These are phyloP conservation scores for Molorchus minor DNA, from an alignment of 2,888 invertebrate species.

Conservation along the genomic window DNA sequence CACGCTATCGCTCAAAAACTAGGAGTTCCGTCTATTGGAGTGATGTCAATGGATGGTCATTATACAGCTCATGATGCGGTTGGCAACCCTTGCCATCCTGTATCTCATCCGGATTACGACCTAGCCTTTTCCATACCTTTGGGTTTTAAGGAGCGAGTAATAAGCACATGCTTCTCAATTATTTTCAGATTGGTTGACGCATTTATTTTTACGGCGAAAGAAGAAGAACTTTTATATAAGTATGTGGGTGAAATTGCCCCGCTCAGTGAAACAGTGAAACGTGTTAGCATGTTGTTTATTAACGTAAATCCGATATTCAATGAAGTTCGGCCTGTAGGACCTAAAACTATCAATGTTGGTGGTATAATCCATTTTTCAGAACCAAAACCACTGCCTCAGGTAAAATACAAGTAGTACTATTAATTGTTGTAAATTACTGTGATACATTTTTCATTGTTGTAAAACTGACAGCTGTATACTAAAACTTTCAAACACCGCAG, in stretches of 20 bases:
- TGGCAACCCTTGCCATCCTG: slow-evolving; percentile 56
- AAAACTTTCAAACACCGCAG: too few species aligned
- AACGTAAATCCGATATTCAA: slow-evolving; percentile 55
- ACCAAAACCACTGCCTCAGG: slow-evolving; percentile 43
- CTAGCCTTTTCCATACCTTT: slow-evolving; percentile 42
- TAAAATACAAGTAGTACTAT: too few species aligned
- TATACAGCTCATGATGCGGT: slow-evolving; percentile 48
- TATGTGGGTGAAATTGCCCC: slow-evolving; percentile 40
- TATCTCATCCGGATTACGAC: slow-evolving; percentile 54
- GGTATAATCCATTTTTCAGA: slow-evolving; percentile 48
- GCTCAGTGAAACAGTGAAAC: slow-evolving; percentile 47
- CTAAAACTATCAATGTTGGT: slow-evolving; percentile 52
- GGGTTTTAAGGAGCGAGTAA: slow-evolving; percentile 49
- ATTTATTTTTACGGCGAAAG: slow-evolving; percentile 5
- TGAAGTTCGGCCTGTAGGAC: slow-evolving; percentile 48
- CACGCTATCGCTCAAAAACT: slow-evolving; percentile 51
- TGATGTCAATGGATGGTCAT: slow-evolving; percentile 53
- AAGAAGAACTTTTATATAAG: slow-evolving; percentile 1
- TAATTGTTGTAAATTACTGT: too few species aligned
- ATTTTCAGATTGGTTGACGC: slow-evolving; percentile 13
- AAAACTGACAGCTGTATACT: too few species aligned
- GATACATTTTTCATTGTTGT: too few species aligned
- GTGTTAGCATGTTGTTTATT: slow-evolving; percentile 55
- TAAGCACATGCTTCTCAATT: slow-evolving; percentile 38
- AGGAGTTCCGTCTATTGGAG: slow-evolving; percentile 54